Evolutionary conservation across 2,113 vertebrate genomes (phyloP).

Genomic region (Toxostoma redivivum): DNA sequence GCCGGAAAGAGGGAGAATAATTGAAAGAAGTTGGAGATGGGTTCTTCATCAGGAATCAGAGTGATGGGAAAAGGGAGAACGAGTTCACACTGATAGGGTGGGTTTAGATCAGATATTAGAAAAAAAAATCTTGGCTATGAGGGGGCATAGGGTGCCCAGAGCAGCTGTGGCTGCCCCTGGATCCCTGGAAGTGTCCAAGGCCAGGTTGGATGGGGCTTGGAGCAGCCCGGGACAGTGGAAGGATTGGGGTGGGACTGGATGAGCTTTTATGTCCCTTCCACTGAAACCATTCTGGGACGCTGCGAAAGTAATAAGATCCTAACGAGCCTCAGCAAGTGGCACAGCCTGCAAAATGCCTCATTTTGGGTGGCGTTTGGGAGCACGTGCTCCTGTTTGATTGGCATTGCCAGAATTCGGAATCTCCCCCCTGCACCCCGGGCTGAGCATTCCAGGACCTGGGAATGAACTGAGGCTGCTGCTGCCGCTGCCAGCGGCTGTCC

Average conservation of each 20-base stretch:
- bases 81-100: neutral
- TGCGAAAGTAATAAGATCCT: neutral
- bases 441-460: neutral
- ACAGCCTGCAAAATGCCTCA: neutral
- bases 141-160: neutral
- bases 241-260: neutral
- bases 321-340: neutral
- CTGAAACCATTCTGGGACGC: neutral
- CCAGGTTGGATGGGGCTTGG: accelerated
- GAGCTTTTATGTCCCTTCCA: accelerated
- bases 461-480: neutral
- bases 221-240: accelerated
- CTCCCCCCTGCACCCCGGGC: neutral
- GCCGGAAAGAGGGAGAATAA: neutral
- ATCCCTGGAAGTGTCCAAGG: neutral
- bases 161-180: neutral
- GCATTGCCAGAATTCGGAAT: neutral
- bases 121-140: neutral
- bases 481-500: neutral
- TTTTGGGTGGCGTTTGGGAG: neutral
- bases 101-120: neutral
- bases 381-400: neutral
- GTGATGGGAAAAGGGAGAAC: neutral
- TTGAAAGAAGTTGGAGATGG: neutral
- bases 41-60: neutral